phyloP scores from a whole-genome alignment of 2,888 invertebrate genomes.

The Pristionchus arcanus region DNA sequence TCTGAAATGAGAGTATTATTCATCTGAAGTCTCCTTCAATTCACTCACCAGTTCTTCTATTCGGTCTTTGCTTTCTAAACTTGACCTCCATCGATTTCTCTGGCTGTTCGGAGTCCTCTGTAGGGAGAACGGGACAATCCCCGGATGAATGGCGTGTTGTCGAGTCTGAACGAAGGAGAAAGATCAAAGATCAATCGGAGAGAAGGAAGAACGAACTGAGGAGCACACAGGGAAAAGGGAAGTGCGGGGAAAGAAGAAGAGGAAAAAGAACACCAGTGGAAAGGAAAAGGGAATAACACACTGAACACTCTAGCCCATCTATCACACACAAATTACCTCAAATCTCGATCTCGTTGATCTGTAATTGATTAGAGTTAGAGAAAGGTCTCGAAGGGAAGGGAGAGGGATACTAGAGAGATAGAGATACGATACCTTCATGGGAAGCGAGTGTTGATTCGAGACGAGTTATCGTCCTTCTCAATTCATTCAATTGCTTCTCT shows the following conservation, averaged over 20 bases:
- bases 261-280: not conserved
- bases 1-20: conserved; percentile 61
- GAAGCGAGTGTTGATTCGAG: conserved; percentile 53
- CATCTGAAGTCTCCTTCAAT: not conserved
- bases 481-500: conserved; percentile 60
- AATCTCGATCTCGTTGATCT: conserved; percentile 43
- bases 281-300: not conserved
- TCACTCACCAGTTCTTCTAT: conserved; percentile 36
- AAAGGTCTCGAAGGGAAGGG: not conserved
- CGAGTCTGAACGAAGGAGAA: conserved; percentile 28
- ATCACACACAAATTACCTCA: conserved; percentile 50
- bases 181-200: not conserved
- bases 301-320: not conserved
- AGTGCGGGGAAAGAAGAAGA: not conserved
- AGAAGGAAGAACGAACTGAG: not conserved
- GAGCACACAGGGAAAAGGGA: not conserved
- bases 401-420: not conserved
- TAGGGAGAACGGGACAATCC: conserved; percentile 48
- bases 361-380: conserved; percentile 7
- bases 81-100: conserved; percentile 43
- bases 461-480: conserved; percentile 59
- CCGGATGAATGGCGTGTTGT: conserved; percentile 40
- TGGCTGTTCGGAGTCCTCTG: conserved; percentile 22
- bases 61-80: conserved; percentile 48
- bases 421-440: conserved; percentile 41